phyloP scores from a whole-genome alignment of 2,888 invertebrate genomes.

The Drosophila nr. perissopoda region DNA sequence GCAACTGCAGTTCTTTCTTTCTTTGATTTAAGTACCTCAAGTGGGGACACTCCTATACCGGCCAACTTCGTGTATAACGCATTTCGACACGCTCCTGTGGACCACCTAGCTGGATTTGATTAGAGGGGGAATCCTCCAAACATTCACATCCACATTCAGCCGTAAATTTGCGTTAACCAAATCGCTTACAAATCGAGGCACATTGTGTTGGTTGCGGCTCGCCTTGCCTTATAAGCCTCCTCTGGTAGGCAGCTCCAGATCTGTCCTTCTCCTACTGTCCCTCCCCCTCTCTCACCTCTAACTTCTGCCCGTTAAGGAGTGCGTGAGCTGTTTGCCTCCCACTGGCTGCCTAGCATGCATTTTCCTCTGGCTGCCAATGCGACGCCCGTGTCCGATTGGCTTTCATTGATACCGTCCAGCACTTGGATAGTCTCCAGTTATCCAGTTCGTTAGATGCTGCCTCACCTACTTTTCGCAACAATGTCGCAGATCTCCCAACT shows the following conservation, averaged over 20 bases:
- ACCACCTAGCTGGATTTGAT: constrained; percentile 57
- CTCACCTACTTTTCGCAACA: constrained; percentile 72
- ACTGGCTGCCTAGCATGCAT: constrained; percentile 34
- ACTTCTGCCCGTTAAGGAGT: constrained; percentile 28
- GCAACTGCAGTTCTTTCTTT: not conserved
- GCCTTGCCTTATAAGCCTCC: constrained; percentile 59
- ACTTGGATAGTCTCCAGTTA: constrained; percentile 52
- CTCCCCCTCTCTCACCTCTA: not conserved
- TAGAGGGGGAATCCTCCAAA: constrained; percentile 29
- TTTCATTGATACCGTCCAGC: constrained; percentile 69
- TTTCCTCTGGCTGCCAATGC: constrained; percentile 68
- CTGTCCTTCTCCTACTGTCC: constrained; percentile 1
- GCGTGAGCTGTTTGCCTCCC: constrained; percentile 63
- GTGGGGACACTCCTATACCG: not conserved
- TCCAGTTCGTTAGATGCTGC: constrained; percentile 51
- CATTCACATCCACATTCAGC: constrained; percentile 35
- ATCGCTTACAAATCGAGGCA: constrained; percentile 75
- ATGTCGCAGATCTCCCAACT: constrained; percentile 45
- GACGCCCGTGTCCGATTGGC: constrained; percentile 76
- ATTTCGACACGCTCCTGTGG: constrained; percentile 26
- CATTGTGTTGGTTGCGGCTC: constrained; percentile 43
- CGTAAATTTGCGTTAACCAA: constrained; percentile 71
- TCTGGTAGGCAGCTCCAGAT: constrained; percentile 32
- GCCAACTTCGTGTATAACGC: constrained; percentile 24
- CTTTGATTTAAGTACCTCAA: not conserved